Base-by-base conservation (phyloP, 1,140 invertebrate genomes). In the Cataglyphis hispanica region DNA sequence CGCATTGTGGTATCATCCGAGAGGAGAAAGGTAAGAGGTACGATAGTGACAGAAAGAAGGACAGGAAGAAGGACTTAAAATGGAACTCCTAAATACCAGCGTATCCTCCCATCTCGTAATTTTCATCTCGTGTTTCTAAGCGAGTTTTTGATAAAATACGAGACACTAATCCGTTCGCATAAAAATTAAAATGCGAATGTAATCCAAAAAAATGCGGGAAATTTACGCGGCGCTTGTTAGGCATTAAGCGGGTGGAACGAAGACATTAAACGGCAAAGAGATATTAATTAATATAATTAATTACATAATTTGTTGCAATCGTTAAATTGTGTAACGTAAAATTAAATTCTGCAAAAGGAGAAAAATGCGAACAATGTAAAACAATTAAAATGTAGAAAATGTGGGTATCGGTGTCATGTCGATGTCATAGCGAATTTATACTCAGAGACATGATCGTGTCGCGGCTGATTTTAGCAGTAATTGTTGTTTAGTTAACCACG, bases 1-100 rank as follows among this genome's bases (percentile, higher is more conserved):
- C 72, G 92, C 86, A 93, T 93, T 93, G 92, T 92, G 88, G 89
- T 91, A 89, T 84, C 67, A 84, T 67, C 60, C 37, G 58, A 81
- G 75, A 72, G 83, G 64, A 76, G 74, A 27, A 84, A 89, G 53
- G 50, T 90, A 75, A 61, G 70, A 78, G 67, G 61, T 70, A 53
- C 25, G 75, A 53, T 76, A 60, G 69, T 50, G 56, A 56, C 34
- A 50, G 43, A 50, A 77, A 87, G 87, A 81, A 84, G 87, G 83
- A 87, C 91, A 90, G 86, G 83, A 90, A 89, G 84, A 84, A 89
- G 69, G 40, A 77, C 58, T 77, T 88, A 50, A 88, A 88, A 87
- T 88, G 50, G 64, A 77, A 84, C 66, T 84, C 25, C 69, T 84
- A 87, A 88, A 83, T 88, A 56, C 43, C 25, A 88, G 34, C 46